A percentile compares a stretch with the other conserved stretches of the same genome.
Conservation (phyloP, 2,113 vertebrate genomes). For the Nanger granti region DNA sequence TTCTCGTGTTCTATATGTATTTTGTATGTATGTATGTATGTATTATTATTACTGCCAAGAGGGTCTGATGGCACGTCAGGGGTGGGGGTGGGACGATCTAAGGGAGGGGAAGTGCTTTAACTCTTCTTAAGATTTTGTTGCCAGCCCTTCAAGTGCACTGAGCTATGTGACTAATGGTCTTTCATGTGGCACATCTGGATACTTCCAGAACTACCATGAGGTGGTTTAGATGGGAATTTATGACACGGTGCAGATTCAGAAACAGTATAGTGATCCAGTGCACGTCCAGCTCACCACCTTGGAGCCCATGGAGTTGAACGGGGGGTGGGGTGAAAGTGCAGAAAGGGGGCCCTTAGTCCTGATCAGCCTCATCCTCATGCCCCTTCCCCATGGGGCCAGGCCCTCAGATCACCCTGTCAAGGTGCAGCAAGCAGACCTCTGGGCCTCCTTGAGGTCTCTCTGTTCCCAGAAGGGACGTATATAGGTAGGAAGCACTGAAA, state of each 20-base stretch:
- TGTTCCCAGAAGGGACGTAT: constrained; percentile 66
- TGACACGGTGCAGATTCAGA: background rate
- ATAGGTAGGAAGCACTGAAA: constrained; percentile 69
- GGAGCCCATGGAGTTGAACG: background rate
- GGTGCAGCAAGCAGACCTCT: background rate
- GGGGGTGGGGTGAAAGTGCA: background rate
- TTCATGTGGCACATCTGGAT: constrained; percentile 39
- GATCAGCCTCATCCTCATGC: background rate
- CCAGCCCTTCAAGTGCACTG: constrained; percentile 70
- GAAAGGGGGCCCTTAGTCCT: background rate
- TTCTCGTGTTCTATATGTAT: constrained; percentile 17
- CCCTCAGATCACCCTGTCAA: background rate
- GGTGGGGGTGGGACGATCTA: background rate
- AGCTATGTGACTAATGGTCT: constrained; percentile 46
- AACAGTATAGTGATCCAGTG: background rate
- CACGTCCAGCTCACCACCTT: background rate
- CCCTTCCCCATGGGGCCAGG: background rate
- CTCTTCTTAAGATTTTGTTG: constrained; percentile 61
- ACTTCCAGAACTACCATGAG: constrained; percentile 57
- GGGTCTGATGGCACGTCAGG: constrained; percentile 9
- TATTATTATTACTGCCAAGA: constrained; percentile 5
- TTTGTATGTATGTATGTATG: constrained; percentile 38
- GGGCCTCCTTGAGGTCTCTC: constrained; percentile 35
- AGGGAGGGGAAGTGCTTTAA: constrained; percentile 50
- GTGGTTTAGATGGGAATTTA: constrained; percentile 4